Evolutionary conservation across 1,140 invertebrate genomes (phyloP).

Genomic region (Papilio polytes): DNA sequence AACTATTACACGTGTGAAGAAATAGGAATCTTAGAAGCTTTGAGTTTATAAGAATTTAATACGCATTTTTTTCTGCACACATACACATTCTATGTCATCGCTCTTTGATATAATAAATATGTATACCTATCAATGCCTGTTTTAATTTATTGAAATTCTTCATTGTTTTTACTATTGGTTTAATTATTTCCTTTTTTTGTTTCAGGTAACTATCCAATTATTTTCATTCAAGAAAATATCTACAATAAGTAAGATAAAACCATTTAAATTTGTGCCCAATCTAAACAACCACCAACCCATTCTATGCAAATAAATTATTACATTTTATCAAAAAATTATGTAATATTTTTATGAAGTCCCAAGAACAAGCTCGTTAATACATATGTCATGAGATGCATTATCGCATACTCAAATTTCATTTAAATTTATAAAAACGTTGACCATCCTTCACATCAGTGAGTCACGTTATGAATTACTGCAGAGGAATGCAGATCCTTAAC

Average conservation of each 20-base stretch:
- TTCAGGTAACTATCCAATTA: background rate
- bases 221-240: background rate
- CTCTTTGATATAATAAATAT: too few relatives aligned
- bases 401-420: slow-evolving; percentile 31
- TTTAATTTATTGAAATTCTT: background rate
- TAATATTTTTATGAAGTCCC: slow-evolving; percentile 2
- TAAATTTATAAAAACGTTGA: background rate
- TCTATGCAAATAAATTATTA: background rate
- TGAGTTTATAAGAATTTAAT: background rate
- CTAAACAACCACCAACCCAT: background rate
- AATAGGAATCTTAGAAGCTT: background rate
- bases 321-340: background rate
- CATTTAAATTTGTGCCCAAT: background rate
- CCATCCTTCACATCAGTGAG: slow-evolving; percentile 27
- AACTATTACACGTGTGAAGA: background rate
- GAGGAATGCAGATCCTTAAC: slow-evolving; percentile 47
- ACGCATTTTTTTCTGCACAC: too few relatives aligned
- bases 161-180: background rate
- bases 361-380: slow-evolving; percentile 1
- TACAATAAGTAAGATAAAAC: background rate
- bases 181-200: background rate
- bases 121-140: too few relatives aligned
- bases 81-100: too few relatives aligned
- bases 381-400: slow-evolving; percentile 14
- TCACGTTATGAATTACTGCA: slow-evolving; percentile 42